Evolutionary conservation across 2,113 vertebrate species (phyloP).

Genomic region (Centropristis striata): DNA sequence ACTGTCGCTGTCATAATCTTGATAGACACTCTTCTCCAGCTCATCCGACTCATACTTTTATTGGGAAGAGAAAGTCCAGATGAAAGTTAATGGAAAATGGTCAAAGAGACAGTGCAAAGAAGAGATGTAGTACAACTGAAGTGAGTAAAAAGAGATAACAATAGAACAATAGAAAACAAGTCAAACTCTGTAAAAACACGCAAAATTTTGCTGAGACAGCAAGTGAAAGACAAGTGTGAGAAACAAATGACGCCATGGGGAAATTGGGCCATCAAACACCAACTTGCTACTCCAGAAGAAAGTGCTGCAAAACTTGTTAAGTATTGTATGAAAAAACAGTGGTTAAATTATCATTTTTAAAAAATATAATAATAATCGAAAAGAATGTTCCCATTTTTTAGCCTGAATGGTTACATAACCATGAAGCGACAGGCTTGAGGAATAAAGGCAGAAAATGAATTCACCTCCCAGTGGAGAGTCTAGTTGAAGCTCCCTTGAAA

Average conservation of each 20-base stretch:
- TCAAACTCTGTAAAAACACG: not conserved
- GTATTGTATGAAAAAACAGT: not conserved
- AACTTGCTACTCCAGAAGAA: not conserved
- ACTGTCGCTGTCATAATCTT: constrained; percentile 98
- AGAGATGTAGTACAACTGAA: not conserved
- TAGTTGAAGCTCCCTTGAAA: constrained; percentile 18
- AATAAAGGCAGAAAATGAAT: not conserved
- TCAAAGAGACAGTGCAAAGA: not conserved
- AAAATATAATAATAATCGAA: not conserved
- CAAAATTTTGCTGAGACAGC: not conserved
- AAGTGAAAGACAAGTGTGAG: not conserved
- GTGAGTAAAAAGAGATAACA: not conserved
- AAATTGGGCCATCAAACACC: not conserved
- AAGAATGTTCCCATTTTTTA: not conserved
- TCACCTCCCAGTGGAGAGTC: constrained; percentile 28
- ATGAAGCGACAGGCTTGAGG: constrained; percentile 1
- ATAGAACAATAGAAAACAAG: too few species aligned
- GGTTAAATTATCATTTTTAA: constrained; percentile 11
- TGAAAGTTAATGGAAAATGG: not conserved
- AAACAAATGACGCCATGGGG: not conserved
- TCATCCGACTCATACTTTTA: constrained; percentile 97
- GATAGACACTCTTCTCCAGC: constrained; percentile 96
- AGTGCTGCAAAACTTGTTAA: not conserved
- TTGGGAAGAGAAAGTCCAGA: not conserved
- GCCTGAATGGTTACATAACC: not conserved